Evolutionary conservation across 2,797 vertebrate genomes (phyloP), one percentile per base, ranked within the genome.

Genomic region (Arctocebus calabarensis): DNA sequence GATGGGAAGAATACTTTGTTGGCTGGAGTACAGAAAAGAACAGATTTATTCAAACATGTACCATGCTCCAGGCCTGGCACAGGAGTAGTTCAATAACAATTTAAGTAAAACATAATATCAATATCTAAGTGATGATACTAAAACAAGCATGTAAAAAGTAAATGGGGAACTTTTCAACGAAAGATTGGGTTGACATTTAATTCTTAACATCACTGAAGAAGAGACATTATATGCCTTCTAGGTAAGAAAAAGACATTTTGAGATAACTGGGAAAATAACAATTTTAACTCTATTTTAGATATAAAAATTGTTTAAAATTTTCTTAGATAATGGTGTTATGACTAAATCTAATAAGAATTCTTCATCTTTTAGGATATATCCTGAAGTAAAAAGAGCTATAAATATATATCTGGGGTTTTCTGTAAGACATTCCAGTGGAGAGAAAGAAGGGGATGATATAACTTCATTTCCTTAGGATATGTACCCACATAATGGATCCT

Each of bases 171-270:
- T 79, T 75, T 93, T 62, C n/a, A 91, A 90, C 73, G 37, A n/a
- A 90, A 68, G 62, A 78, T 13, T 64, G 43, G 66, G 22, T 22
- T 73, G 43, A 45, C 59, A 96, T 40, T 52, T 34, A 27, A 73
- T 64, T 92, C 37, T 77, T 92, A 90, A 75, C 10, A 34, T 34
- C 23, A 86, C 16, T 78, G 78, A 87, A 75, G 14, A 64, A 85
- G 22, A 95, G 37, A 81, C 0, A 86, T 8, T 66, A 25, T 27
- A 6, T n/a, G 32, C 2, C 57, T 94, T 92, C 45, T 61, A 61
- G 23, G 25, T 84, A 96, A 92, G 19, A 95, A 95, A 96, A 84
- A 23, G 2, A 27, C 2, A 93, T 87, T 95, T 75, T 94, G 55
- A 90, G 32, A 84, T 20, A 88, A 71, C 1, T 84, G 34, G 29